Conservation (phyloP, 2,113 vertebrate genomes). For the Charina bottae region DNA sequence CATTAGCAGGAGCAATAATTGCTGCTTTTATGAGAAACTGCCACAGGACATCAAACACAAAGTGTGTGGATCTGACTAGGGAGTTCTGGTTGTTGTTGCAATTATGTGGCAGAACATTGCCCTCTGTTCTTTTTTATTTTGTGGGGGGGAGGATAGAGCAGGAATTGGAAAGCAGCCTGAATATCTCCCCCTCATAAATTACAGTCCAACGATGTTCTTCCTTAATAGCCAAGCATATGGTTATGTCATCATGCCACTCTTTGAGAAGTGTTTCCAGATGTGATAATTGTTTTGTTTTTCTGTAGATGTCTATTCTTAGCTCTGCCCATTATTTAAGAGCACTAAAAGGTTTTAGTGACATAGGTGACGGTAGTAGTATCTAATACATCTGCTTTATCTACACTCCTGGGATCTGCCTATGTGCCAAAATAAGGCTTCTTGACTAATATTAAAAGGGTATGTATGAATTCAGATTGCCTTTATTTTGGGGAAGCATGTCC, state of each 20-base stretch:
- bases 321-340: conserved; percentile 27
- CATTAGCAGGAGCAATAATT: conserved; percentile 28
- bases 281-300: conserved; percentile 34
- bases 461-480: neutral
- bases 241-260: conserved; percentile 34
- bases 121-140: conserved; percentile 5
- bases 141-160: neutral
- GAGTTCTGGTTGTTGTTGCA: neutral
- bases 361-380: conserved; percentile 5
- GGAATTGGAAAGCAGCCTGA: conserved; percentile 52
- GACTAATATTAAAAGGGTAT: neutral
- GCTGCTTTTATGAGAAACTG: conserved; percentile 25
- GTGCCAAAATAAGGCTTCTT: neutral
- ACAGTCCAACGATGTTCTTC: conserved; percentile 38
- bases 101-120: conserved; percentile 13
- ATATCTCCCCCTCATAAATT: conserved; percentile 63
- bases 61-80: neutral
- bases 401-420: neutral
- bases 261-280: conserved; percentile 17
- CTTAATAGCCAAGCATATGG: conserved; percentile 34
- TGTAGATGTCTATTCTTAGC: conserved; percentile 47
- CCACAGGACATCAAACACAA: conserved; percentile 18
- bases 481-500: neutral
- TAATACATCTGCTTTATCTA: neutral
- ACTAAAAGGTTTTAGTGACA: neutral